Base-by-base conservation (phyloP, 2,888 invertebrate genomes). In the Liodrosophila aerea region DNA sequence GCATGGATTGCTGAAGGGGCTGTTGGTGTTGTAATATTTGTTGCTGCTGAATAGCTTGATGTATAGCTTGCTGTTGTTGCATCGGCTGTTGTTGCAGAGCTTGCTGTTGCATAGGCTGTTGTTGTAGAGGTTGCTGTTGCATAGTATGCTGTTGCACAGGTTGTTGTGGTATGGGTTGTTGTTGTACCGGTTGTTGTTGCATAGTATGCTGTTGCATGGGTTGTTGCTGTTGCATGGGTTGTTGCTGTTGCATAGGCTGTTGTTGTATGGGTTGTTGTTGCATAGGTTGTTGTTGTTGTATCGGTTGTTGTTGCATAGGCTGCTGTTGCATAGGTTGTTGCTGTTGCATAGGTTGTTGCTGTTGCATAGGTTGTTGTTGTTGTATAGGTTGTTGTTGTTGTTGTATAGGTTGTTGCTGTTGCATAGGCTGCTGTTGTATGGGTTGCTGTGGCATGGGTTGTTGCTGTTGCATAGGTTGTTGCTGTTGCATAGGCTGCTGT, bases 191-290 rank as follows among this genome's bases (percentile, higher is more conserved):
- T 22, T 22, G 22, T 5, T 22, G 22, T 22, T 22, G 22, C 5
- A 22, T 22, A 5, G 22, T n/a, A n/a, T n/a, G 22, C 5, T 22
- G 22, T 22, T 22, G 22, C 5, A 22, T 4, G 22, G 22, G 22
- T 22, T 22, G 22, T 22, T 22, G 22, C 5, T 22, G 22, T 22
- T 22, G 22, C 5, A 22, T 2, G 22, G 22, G 22, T 22, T 22
- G 22, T 22, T 22, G 22, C 22, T 88, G 85, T 1, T 88, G 54
- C 9, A 87, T 73, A 12, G 89, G 88, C 12, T 69, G 74, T 13
- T 69, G 74, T 7, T 73, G 63, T 27, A 18, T 57, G 51, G 16
- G 46, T 22, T 40, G 53, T 22, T 40, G 53, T 12, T 33, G 50
- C 3, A 30, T 30, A 30, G 30, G 22, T 22, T 22, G 22, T 5